A percentile compares a stretch with the other conserved stretches of the same genome.
Conservation (phyloP, 2,888 invertebrate genomes). For the Herminia tarsipennalis region DNA sequence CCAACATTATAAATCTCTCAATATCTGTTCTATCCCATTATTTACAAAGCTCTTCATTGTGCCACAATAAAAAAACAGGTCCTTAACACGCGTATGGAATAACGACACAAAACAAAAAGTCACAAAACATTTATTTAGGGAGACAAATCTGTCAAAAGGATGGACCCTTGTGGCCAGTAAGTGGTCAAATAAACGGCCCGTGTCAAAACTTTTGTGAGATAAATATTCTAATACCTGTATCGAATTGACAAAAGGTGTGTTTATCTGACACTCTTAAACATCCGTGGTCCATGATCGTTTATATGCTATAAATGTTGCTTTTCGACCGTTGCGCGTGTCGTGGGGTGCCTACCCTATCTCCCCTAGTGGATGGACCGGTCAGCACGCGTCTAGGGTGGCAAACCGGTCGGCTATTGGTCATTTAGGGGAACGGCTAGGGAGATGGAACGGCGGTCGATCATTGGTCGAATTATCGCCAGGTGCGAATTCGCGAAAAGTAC, state of each 20-base stretch:
- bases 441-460: constrained; percentile 36
- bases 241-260: constrained; percentile 67
- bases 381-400: constrained; percentile 63
- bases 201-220: constrained; percentile 72
- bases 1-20: constrained; percentile 53
- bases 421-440: constrained; percentile 44
- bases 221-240: constrained; percentile 77
- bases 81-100: constrained; percentile 66
- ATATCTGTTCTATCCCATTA: constrained; percentile 60
- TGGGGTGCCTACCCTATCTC: constrained; percentile 40
- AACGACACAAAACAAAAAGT: constrained; percentile 60
- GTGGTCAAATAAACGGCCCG: constrained; percentile 75
- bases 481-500: constrained; percentile 53
- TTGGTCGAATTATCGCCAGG: constrained; percentile 67
- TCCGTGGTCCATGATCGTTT: constrained; percentile 78
- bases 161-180: constrained; percentile 68
- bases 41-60: constrained; percentile 57
- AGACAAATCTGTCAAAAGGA: constrained; percentile 71
- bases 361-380: constrained; percentile 55
- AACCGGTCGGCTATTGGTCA: constrained; percentile 82
- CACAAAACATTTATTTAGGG: constrained; percentile 66
- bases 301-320: constrained; percentile 59
- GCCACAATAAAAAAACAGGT: constrained; percentile 67
- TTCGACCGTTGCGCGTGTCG: constrained; percentile 54
- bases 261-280: constrained; percentile 72